Base-by-base conservation (phyloP, 2,113 vertebrate species). In the Melanerpes formicivorus region DNA sequence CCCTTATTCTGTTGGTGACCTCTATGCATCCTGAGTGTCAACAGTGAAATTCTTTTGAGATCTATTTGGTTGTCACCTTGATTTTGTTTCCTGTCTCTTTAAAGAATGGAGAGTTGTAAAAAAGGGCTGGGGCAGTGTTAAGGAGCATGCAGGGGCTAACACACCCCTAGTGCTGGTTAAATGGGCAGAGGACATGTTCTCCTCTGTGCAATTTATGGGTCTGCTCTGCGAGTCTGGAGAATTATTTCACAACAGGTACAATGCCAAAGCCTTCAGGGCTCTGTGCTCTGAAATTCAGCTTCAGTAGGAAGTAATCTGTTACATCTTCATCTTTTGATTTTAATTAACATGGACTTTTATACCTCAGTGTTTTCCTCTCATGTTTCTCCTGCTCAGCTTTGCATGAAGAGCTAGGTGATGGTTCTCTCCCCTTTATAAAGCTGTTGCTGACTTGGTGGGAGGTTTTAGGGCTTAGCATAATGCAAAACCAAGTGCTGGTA, bases 141-240 rank as follows among this genome's bases (percentile, higher is more conserved):
- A 22, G 56, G 48, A 44, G 58, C 3, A 11, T 32, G 69, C 26
- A 14, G 8, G 50, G n/a, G 60, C 6, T 70, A 13, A 17, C 18
- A 66, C n/a, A 0, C 75, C 4, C 0, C 27, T 29, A 22, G 17
- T 25, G 11, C 18, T 0, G 4, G 67, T 11, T 50, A 17, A 30
- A 23, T 13, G 72, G 66, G 26, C 55, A 26, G 34, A 30, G 74
- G 63, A 29, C 15, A 8, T 9, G 1, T 44, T 56, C 48, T 74
- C 12, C 3, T 8, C 67, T 86, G 88, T 65, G 37, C 70, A 42
- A 4, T 18, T 74, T 52, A 9, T 18, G 42, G 64, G 18, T 21
- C 59, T 11, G n/a, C 84, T 32, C 12, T 11, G 23, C 1, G 16
- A 27, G 14, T 7, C 54, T 76, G 84, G 34, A 77, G 67, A 34